Percentiles rank a stretch among this genome's conserved stretches.
Evolutionary conservation across 2,113 vertebrate genomes (phyloP).

Genomic region (Anguilla japonica): DNA sequence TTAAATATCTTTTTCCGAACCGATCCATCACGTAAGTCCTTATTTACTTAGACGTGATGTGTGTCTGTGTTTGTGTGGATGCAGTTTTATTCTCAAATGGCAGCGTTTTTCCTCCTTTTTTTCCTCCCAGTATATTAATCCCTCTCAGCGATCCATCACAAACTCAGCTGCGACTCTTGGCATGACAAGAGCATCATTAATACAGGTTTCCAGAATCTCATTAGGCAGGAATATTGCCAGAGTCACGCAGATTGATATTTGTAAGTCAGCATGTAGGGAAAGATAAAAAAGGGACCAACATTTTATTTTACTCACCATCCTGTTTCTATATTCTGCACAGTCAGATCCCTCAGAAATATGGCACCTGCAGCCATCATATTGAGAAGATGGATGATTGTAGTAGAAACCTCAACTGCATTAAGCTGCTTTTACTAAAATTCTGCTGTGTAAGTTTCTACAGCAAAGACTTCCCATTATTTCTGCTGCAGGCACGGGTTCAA

Average conservation of each 20-base stretch:
- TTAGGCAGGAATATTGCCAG: slow-evolving; percentile 3
- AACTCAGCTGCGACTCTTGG: neutral
- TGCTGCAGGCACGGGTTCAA: neutral
- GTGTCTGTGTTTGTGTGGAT: neutral
- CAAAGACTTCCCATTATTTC: neutral
- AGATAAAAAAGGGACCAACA: neutral
- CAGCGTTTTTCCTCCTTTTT: neutral
- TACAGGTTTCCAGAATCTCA: slow-evolving; percentile 4
- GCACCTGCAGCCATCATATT: slow-evolving; percentile 3
- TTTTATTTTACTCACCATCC: neutral
- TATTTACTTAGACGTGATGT: neutral
- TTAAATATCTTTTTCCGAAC: neutral
- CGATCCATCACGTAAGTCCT: neutral
- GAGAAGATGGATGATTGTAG: slow-evolving; percentile 2
- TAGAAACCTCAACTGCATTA: neutral
- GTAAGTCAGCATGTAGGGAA: slow-evolving; percentile 1
- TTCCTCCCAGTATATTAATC: neutral
- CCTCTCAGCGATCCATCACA: neutral
- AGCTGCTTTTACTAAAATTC: neutral
- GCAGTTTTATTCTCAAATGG: slow-evolving; percentile 1
- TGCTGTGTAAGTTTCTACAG: neutral
- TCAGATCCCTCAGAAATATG: slow-evolving; percentile 8
- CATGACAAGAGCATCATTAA: neutral
- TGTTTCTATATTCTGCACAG: slow-evolving; percentile 9
- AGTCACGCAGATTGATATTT: slow-evolving; percentile 9